Conservation (phyloP, 2,797 vertebrate genomes). For the Gymnoscopelus braueri region DNA sequence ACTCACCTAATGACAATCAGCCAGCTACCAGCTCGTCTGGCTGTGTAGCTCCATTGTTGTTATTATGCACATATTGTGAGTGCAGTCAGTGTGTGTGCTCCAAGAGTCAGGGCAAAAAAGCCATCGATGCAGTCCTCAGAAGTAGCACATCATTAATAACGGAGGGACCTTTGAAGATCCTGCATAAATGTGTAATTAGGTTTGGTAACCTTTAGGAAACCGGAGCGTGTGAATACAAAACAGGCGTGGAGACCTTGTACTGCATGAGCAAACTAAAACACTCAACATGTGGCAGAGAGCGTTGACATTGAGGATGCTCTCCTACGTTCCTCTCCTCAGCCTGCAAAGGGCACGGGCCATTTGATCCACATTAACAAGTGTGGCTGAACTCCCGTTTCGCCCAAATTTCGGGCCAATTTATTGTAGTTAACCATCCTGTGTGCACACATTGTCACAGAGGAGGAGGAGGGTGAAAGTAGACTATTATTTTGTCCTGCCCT, state of each 20-base stretch:
- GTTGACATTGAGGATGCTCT: constrained; percentile 74
- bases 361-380: constrained; percentile 70
- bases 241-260: constrained; percentile 71
- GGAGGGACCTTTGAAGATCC: constrained; percentile 83
- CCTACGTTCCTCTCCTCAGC: constrained; percentile 26
- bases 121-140: constrained; percentile 77
- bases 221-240: constrained; percentile 81
- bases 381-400: constrained; percentile 65
- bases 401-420: constrained; percentile 67
- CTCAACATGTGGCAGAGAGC: constrained; percentile 75
- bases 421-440: constrained; percentile 63
- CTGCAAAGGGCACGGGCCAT: constrained; percentile 73
- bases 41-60: background rate
- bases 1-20: too few species aligned
- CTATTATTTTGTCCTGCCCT: constrained; percentile 44
- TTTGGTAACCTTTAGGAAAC: constrained; percentile 85
- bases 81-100: constrained; percentile 15
- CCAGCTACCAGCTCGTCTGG: background rate
- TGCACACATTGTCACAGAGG: constrained; percentile 36
- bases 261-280: constrained; percentile 78
- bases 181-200: constrained; percentile 86
- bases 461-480: constrained; percentile 40
- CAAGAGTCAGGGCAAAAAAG: constrained; percentile 59
- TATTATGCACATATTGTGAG: background rate
- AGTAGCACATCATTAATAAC: constrained; percentile 85